Conservation (phyloP, 1,140 invertebrate species). For the Nilaparvata lugens region DNA sequence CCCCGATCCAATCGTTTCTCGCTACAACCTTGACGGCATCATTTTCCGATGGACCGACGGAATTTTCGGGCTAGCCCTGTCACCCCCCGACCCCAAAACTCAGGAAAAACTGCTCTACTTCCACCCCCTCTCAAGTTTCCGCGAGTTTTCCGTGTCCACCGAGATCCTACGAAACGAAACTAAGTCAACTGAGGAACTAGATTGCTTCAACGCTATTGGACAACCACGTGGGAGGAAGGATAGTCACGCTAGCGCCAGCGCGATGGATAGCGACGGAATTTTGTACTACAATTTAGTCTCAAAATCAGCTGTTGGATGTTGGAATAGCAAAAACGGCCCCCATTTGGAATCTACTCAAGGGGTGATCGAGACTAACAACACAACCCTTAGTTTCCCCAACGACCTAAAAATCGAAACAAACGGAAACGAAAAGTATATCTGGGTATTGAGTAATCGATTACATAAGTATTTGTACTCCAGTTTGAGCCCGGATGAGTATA, state of each 20-base stretch:
- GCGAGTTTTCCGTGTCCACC: constrained; percentile 61
- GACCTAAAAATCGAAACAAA: constrained; percentile 66
- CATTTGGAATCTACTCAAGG: constrained; percentile 45
- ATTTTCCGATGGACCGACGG: constrained; percentile 76
- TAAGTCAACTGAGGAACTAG: constrained; percentile 30
- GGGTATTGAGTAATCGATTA: constrained; percentile 62
- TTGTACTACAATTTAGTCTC: constrained; percentile 71
- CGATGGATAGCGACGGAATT: constrained; percentile 45
- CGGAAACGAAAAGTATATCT: constrained; percentile 49
- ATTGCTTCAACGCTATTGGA: constrained; percentile 52
- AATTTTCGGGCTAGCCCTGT: constrained; percentile 63
- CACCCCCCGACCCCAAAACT: constrained; percentile 39
- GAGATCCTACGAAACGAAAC: constrained; percentile 49
- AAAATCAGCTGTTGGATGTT: constrained; percentile 62
- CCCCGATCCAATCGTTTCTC: constrained; percentile 63
- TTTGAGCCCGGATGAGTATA: constrained; percentile 52
- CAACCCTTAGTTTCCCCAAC: constrained; percentile 63
- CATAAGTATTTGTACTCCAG: constrained; percentile 61
- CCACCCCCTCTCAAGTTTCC: constrained; percentile 67
- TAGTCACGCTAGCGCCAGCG: constrained; percentile 57
- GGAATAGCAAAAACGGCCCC: constrained; percentile 45
- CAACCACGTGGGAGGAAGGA: constrained; percentile 42
- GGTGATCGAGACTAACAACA: constrained; percentile 45
- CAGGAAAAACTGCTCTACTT: constrained; percentile 57
- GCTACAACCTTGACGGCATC: constrained; percentile 54